A percentile compares a stretch with the other conserved stretches of the same genome.
These are phyloP conservation scores for Desoria tigrina DNA, from an alignment of 2,888 invertebrate genomes.

Conservation along the genomic window DNA sequence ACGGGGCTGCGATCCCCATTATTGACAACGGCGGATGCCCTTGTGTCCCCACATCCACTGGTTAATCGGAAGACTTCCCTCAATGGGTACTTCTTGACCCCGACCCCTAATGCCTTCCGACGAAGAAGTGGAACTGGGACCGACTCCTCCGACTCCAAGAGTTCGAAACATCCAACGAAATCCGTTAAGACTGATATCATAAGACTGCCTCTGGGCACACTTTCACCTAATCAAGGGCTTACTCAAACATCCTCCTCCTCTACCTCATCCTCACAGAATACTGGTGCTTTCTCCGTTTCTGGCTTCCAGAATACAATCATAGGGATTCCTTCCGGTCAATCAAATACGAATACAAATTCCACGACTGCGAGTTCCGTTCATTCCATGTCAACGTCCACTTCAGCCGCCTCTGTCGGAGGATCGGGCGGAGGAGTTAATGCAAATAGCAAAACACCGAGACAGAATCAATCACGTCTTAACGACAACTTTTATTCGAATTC, in stretches of 20 bases:
- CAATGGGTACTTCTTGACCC: slow-evolving; percentile 50
- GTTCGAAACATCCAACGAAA: slow-evolving; percentile 29
- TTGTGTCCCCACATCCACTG: slow-evolving; percentile 33
- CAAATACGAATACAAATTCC: slow-evolving; percentile 34
- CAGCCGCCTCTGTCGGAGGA: slow-evolving; percentile 17
- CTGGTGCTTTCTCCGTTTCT: slow-evolving; percentile 2
- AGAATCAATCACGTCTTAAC: slow-evolving; percentile 24
- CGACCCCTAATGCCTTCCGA: slow-evolving; percentile 53
- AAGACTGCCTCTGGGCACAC: slow-evolving; percentile 45
- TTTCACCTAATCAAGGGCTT: slow-evolving; percentile 25
- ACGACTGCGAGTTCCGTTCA: slow-evolving; percentile 34
- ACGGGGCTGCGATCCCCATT: slow-evolving; percentile 30
- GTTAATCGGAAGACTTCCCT: slow-evolving; percentile 41
- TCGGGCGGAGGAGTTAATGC: slow-evolving; percentile 2
- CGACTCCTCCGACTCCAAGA: slow-evolving; percentile 38
- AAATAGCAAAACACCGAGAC: slow-evolving; percentile 25
- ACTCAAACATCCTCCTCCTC: slow-evolving; percentile 30
- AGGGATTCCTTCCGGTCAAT: slow-evolving; percentile 22
- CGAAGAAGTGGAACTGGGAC: slow-evolving; percentile 39
- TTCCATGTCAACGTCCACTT: slow-evolving; percentile 45
- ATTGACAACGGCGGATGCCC: slow-evolving; percentile 31
- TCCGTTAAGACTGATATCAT: slow-evolving; percentile 53
- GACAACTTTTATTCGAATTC: slow-evolving; percentile 31
- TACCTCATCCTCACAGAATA: slow-evolving; percentile 32
- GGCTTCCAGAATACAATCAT: neutral